Evolutionary conservation across 2,797 vertebrate species (phyloP), one percentile per base, ranked within the genome.

Genomic region (Mergus octosetaceus): DNA sequence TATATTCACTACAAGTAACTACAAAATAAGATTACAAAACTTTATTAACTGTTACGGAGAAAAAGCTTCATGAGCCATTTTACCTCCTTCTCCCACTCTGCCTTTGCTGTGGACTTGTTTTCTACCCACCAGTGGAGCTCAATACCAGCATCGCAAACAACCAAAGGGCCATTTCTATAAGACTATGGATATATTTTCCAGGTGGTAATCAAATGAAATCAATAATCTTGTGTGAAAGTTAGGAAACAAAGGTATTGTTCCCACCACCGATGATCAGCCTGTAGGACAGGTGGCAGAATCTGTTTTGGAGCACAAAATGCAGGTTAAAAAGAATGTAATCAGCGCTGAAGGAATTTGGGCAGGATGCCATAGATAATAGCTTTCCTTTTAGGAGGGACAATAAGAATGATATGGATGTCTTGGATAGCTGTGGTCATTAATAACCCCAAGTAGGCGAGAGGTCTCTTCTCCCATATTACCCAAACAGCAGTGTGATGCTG

Each of bases 291-390:
- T 12, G 9, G 60, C 53, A 82, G 45, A 36, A 53, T 43, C 1
- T 1, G 34, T n/a, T 85, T 64, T n/a, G 30, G 57, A 65, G 53
- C 3, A 0, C 30, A 57, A 68, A 71, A 64, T 22, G 39, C 69
- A 65, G 57, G 65, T 91, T 85, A 11, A 38, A 38, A 92, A 75
- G 85, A 91, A 88, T 81, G 79, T 71, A 86, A 89, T 91, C 75
- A 45, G 87, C 34, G 54, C 75, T 43, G 79, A 41, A 95, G 73
- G 85, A 96, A 94, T 94, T 49, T 95, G 79, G 91, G 89, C 93
- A 91, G 87, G 45, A n/a, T 91, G 91, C 82, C 89, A 93, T 47
- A 41, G 57, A 65, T 72, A 81, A 85, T 6, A 94, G 58, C 72
- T 94, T 81, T 68, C 22, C 28, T 71, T 83, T 82, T 49, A 85